Evolutionary conservation across 1,140 invertebrate genomes (phyloP), one percentile per base, ranked within the genome.

Genomic region (Cydia splendana): DNA sequence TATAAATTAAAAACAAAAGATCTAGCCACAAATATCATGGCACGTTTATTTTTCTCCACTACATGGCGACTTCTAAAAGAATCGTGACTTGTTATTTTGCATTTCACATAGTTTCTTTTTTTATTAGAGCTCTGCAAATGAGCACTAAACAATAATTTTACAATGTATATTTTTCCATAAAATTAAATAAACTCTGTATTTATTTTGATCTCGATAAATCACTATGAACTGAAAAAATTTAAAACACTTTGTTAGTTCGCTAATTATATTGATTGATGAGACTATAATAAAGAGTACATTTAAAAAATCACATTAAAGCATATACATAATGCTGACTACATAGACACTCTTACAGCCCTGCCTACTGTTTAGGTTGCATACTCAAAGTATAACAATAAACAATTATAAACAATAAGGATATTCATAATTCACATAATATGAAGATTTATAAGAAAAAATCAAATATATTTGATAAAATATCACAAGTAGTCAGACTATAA

Each of bases 11-110:
- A 91, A 91, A 91, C 85, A 86, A 88, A 75, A 78, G 62, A 76
- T 71, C 24, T 93, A 93, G 91, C 92, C 91, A 94, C 92, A 93
- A 93, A 94, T 93, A 91, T 93, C 91, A 93, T 93, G 93, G 93
- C 93, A 94, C 93, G 93, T 93, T 94, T 93, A 93, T 94, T 94
- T 93, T 92, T 93, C 90, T 93, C 91, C 92, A 93, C 93, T 94
- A 94, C 93, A 94, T 94, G 93, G 93, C 93, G 91, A 93, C 88
- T 89, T 93, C 92, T 93, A 93, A 93, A 93, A 93, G 93, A 93
- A 93, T 93, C 92, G 88, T 93, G 92, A 93, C 91, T 93, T 88
- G 88, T 91, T 92, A 91, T 91, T 91, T 91, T 92, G 89, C 87
- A 91, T 91, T 77, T 89, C 87, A 92, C 88, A 91, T 90, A 92